Percentiles rank a stretch among this genome's conserved stretches.
Conservation (phyloP, 2,113 vertebrate species). For the Lutjanus erythropterus region DNA sequence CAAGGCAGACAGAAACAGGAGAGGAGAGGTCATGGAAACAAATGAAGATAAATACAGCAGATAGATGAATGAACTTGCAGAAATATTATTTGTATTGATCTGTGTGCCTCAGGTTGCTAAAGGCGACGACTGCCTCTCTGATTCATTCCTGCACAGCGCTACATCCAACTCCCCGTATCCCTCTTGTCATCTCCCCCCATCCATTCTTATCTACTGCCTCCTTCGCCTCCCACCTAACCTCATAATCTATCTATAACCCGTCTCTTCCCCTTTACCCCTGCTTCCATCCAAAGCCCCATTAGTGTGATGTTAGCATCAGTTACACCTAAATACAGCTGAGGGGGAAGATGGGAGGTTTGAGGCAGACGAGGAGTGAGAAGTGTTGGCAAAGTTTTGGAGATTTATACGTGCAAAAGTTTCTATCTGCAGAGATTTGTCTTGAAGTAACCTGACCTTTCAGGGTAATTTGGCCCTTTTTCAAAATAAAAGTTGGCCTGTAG, state of each 20-base stretch:
- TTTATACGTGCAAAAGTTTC: constrained; percentile 26
- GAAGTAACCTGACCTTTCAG: constrained; percentile 15
- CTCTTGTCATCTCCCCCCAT: constrained; percentile 33
- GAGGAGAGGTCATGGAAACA: constrained; percentile 1
- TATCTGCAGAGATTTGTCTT: constrained; percentile 48
- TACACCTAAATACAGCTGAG: constrained; percentile 27
- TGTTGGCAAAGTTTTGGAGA: constrained; percentile 22
- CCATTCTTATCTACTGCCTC: constrained; percentile 30
- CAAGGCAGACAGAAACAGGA: neutral
- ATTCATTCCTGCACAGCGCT: constrained; percentile 38
- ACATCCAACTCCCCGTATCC: constrained; percentile 30
- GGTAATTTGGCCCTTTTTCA: constrained; percentile 12
- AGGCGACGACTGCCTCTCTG: constrained; percentile 15
- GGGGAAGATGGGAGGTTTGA: neutral
- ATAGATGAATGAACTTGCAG: constrained; percentile 38
- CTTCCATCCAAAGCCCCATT: constrained; percentile 34
- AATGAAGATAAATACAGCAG: constrained; percentile 30
- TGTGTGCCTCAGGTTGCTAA: constrained; percentile 19
- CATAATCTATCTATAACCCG: constrained; percentile 24
- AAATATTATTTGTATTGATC: constrained; percentile 59
- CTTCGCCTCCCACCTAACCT: constrained; percentile 31
- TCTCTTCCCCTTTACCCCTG: neutral
- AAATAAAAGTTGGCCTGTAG: constrained; percentile 11
- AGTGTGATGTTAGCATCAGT: constrained; percentile 49
- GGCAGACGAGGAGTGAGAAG: constrained; percentile 1